Percentiles rank a stretch among this genome's conserved stretches.
phyloP scores from a whole-genome alignment of 2,888 invertebrate species.

The Mimachlamys varia region DNA sequence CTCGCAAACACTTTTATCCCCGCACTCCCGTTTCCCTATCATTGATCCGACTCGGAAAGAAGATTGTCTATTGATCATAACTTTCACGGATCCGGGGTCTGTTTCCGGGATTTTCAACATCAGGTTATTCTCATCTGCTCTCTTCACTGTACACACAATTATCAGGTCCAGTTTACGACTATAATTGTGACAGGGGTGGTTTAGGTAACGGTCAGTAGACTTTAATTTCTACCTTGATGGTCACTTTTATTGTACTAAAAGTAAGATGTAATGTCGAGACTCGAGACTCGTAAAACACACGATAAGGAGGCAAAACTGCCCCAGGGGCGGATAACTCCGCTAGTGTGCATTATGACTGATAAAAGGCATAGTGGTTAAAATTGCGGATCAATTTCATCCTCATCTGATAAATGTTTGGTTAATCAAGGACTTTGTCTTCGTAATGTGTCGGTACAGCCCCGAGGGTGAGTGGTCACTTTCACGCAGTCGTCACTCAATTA shows the following conservation, averaged over 20 bases:
- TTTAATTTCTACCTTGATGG: neutral
- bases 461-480: neutral
- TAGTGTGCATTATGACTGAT: neutral
- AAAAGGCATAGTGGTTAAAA: neutral
- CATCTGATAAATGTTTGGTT: neutral
- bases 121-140: neutral
- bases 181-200: neutral
- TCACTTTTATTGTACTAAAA: neutral
- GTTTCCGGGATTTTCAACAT: neutral
- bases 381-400: neutral
- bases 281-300: neutral
- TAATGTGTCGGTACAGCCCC: neutral
- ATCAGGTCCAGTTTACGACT: neutral
- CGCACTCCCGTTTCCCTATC: neutral
- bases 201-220: neutral
- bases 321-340: neutral
- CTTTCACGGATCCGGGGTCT: neutral
- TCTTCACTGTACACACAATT: neutral
- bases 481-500: neutral
- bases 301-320: neutral
- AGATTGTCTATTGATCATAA: conserved; percentile 27
- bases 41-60: neutral
- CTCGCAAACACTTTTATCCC: conserved; percentile 34
- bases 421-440: neutral
- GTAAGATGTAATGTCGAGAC: neutral